Evolutionary conservation across 2,797 vertebrate genomes (phyloP).

Genomic region (Enoplosus armatus): DNA sequence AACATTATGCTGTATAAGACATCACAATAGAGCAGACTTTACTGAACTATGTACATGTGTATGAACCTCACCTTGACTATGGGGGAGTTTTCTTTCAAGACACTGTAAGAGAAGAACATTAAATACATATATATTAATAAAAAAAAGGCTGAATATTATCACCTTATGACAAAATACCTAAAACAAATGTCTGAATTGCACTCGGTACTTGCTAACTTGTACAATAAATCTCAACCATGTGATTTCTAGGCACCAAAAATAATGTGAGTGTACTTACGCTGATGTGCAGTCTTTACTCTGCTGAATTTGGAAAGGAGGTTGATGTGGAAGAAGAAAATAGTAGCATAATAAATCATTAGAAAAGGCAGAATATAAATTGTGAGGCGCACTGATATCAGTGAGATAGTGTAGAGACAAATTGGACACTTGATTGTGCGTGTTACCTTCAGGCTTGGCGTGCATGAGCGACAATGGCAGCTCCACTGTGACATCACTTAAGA

Average conservation of each 20-base stretch:
- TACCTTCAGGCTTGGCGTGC: slow-evolving; percentile 89
- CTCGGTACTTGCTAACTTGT: not conserved
- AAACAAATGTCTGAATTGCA: not conserved
- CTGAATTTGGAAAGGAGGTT: slow-evolving; percentile 4
- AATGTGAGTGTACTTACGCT: slow-evolving; percentile 62
- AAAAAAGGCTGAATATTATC: not conserved
- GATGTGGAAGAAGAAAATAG: slow-evolving; percentile 21
- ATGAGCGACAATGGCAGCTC: slow-evolving; percentile 91
- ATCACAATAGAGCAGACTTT: not conserved
- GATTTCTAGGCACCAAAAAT: not conserved
- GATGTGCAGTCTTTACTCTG: slow-evolving; percentile 69
- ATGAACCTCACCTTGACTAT: slow-evolving; percentile 35
- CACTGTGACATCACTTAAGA: slow-evolving; percentile 88
- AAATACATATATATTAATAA: not conserved
- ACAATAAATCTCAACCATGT: not conserved
- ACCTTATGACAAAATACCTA: not conserved
- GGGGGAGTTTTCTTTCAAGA: slow-evolving; percentile 42
- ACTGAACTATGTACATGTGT: not conserved
- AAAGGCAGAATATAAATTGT: not conserved
- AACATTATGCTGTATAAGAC: not conserved
- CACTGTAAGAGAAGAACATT: slow-evolving; percentile 32
- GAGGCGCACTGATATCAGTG: not conserved
- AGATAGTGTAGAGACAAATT: not conserved
- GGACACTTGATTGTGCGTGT: not conserved
- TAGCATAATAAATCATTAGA: not conserved